Conservation (phyloP, 2,113 vertebrate species). For the Podarcis cretensis region DNA sequence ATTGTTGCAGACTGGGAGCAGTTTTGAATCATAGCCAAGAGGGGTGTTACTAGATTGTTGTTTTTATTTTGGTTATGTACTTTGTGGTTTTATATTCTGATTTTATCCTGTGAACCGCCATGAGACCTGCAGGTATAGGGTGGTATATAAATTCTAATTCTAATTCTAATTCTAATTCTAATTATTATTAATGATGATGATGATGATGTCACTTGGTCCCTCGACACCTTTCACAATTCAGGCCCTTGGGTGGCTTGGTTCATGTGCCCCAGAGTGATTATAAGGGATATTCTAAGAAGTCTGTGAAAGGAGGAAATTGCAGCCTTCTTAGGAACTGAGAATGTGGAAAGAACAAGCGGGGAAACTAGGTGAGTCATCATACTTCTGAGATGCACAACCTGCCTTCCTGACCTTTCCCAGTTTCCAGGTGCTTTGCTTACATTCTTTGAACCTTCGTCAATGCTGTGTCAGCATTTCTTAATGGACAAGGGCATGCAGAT, state of each 20-base stretch:
- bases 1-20: conserved; percentile 51
- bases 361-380: neutral
- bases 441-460: neutral
- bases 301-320: conserved; percentile 18
- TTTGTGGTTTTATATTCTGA: too few species aligned
- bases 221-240: conserved; percentile 23
- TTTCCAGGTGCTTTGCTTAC: neutral
- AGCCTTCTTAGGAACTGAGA: conserved; percentile 17
- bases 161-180: too few species aligned
- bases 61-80: too few species aligned
- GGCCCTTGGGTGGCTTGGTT: conserved; percentile 5
- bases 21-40: conserved; percentile 22
- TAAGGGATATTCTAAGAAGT: conserved; percentile 19
- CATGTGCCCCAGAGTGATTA: neutral
- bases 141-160: too few species aligned
- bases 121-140: too few species aligned
- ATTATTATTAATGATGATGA: too few species aligned
- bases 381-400: conserved; percentile 6
- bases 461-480: neutral
- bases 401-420: neutral
- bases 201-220: conserved; percentile 17
- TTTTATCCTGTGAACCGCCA: too few species aligned
- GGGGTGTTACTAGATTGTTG: too few species aligned
- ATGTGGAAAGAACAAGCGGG: neutral
- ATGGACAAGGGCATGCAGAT: neutral